Percentiles rank a stretch among this genome's conserved stretches.
phyloP scores from a whole-genome alignment of 1,140 invertebrate genomes.

The Neelides sp. region DNA sequence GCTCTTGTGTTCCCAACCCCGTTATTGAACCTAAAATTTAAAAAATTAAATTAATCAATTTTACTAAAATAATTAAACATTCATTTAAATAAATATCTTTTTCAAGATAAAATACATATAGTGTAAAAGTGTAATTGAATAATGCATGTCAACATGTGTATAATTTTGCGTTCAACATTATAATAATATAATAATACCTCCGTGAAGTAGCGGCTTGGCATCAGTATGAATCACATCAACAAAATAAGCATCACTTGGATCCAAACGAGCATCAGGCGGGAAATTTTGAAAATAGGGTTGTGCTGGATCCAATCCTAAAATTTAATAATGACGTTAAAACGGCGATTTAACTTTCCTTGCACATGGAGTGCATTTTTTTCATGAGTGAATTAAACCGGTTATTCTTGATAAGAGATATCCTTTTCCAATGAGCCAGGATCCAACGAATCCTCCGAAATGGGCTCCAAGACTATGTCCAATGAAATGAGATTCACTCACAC shows the following conservation, averaged over 20 bases:
- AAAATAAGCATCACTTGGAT: constrained; percentile 67
- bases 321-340: constrained; percentile 1
- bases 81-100: not conserved
- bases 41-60: not conserved
- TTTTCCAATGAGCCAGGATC: constrained; percentile 55
- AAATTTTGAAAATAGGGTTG: constrained; percentile 81
- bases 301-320: constrained; percentile 71
- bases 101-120: not conserved
- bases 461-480: constrained; percentile 83
- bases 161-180: no score
- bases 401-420: constrained; percentile 51
- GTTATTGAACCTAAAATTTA: constrained; percentile 37
- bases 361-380: not conserved
- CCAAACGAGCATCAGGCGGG: constrained; percentile 63
- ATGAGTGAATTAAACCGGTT: constrained; percentile 38
- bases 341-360: not conserved
- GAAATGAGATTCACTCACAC: constrained; percentile 48
- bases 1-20: constrained; percentile 58
- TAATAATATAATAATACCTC: constrained; percentile 39
- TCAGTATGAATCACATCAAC: constrained; percentile 84
- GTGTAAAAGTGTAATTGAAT: not conserved
- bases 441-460: constrained; percentile 71
- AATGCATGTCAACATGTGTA: no score
- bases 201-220: constrained; percentile 61
- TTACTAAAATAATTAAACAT: no score